Conservation (phyloP, 2,888 invertebrate species). For the Drosophila stalkeri region DNA sequence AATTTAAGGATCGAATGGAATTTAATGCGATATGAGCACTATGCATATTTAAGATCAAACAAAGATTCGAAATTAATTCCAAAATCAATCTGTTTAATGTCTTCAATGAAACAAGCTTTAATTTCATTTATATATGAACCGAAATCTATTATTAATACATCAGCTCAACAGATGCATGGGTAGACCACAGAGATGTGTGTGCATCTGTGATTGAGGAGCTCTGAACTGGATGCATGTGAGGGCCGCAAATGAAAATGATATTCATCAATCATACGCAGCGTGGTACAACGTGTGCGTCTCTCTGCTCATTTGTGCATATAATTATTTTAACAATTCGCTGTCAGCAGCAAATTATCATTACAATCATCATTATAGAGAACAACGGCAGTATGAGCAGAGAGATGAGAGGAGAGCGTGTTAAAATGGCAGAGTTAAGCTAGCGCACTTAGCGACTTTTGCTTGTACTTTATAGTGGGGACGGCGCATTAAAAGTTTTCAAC, state of each 20-base stretch:
- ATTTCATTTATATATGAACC: not conserved
- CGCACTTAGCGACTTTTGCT: slow-evolving; percentile 56
- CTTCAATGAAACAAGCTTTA: not conserved
- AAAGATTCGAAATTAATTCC: not conserved
- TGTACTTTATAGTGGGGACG: slow-evolving; percentile 31
- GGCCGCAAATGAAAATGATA: slow-evolving; percentile 47
- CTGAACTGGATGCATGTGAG: slow-evolving; percentile 15
- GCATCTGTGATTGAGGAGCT: slow-evolving; percentile 26
- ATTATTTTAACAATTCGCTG: slow-evolving; percentile 75
- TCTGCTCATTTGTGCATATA: slow-evolving; percentile 64
- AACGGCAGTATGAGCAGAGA: slow-evolving; percentile 26
- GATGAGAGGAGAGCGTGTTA: slow-evolving; percentile 45
- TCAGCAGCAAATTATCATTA: slow-evolving; percentile 48
- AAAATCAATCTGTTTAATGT: not conserved
- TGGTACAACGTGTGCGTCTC: not conserved
- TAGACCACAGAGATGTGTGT: slow-evolving; percentile 32
- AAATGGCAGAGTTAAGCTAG: slow-evolving; percentile 76
- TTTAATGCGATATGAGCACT: too few relatives aligned
- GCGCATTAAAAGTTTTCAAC: slow-evolving; percentile 77
- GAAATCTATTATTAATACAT: slow-evolving; percentile 40
- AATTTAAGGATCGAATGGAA: too few relatives aligned
- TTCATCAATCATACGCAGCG: slow-evolving; percentile 73
- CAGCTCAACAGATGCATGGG: slow-evolving; percentile 3
- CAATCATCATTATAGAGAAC: slow-evolving; percentile 38
- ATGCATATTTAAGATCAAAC: not conserved